These are phyloP conservation scores for Eristalinus aeneus DNA, from an alignment of 2,888 invertebrate species.

Conservation along the genomic window DNA sequence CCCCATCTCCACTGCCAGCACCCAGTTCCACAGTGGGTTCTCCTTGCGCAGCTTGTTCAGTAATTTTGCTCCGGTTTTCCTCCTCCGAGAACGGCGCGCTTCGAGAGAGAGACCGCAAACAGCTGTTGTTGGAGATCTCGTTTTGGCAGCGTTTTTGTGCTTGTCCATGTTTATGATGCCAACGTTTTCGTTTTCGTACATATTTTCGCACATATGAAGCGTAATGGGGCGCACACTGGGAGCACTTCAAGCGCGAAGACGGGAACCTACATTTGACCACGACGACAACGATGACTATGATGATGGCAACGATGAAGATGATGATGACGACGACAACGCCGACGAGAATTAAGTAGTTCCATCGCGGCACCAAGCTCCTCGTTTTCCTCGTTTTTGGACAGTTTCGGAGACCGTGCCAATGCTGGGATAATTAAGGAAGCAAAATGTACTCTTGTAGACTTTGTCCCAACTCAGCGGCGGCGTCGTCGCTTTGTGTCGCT, in stretches of 20 bases:
- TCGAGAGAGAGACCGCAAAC: slow-evolving; percentile 27
- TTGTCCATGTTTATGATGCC: slow-evolving; percentile 67
- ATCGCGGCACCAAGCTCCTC: not conserved
- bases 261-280: slow-evolving; percentile 27
- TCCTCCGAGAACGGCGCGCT: slow-evolving; percentile 22
- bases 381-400: slow-evolving; percentile 17
- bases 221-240: slow-evolving; percentile 47
- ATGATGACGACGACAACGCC: not conserved
- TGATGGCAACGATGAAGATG: not conserved
- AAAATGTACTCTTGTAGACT: slow-evolving; percentile 47
- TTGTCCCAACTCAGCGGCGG: slow-evolving; percentile 26
- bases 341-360: slow-evolving; percentile 24
- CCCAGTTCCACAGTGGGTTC: not conserved
- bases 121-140: slow-evolving; percentile 66
- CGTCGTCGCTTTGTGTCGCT: not conserved
- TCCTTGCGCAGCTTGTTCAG: slow-evolving; percentile 38
- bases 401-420: slow-evolving; percentile 26
- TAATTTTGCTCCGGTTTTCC: slow-evolving; percentile 59
- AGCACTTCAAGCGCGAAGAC: slow-evolving; percentile 36
- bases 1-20: not conserved
- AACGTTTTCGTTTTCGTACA: not conserved
- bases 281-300: not conserved
- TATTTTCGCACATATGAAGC: slow-evolving; percentile 19
- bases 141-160: slow-evolving; percentile 65
- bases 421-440: slow-evolving; percentile 61